These are phyloP conservation scores for Amphipoea lucens DNA, from an alignment of 2,888 invertebrate genomes.

Conservation along the genomic window DNA sequence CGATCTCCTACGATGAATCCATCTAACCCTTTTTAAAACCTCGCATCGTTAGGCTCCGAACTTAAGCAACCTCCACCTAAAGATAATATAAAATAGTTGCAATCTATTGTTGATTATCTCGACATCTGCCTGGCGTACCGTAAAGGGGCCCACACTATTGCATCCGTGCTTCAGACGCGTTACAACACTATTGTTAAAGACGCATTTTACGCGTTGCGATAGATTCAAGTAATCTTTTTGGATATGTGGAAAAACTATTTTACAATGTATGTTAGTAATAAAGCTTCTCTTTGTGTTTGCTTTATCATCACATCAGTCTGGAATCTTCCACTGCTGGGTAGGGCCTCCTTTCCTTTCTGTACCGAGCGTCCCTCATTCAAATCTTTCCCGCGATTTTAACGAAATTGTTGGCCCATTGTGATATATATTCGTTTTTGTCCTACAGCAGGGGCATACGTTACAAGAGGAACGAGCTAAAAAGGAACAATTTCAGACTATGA, in stretches of 20 bases:
- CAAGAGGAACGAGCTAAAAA: too few relatives aligned
- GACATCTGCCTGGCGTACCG: constrained; percentile 58
- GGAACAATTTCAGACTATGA: too few relatives aligned
- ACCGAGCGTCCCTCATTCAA: too few relatives aligned
- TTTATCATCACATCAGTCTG: too few relatives aligned
- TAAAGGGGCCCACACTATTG: constrained; percentile 56
- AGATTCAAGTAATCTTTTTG: constrained; percentile 20
- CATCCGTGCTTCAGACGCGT: constrained; percentile 34
- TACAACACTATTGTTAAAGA: constrained; percentile 62
- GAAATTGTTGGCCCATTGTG: too few relatives aligned
- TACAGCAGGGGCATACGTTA: too few relatives aligned
- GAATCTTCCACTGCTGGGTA: too few relatives aligned
- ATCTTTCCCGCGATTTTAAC: too few relatives aligned
- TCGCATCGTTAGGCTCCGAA: constrained; percentile 20
- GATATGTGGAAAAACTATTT: background rate
- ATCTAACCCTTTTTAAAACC: background rate
- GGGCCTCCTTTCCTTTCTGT: too few relatives aligned
- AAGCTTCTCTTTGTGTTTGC: background rate
- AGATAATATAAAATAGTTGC: constrained; percentile 39
- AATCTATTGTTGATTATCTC: constrained; percentile 59
- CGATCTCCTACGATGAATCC: background rate
- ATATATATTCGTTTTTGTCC: too few relatives aligned
- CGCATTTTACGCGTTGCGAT: constrained; percentile 25
- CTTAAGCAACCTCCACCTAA: constrained; percentile 34
- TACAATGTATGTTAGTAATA: background rate